phyloP scores from a whole-genome alignment of 2,113 vertebrate genomes.

The Semicossyphus pulcher region DNA sequence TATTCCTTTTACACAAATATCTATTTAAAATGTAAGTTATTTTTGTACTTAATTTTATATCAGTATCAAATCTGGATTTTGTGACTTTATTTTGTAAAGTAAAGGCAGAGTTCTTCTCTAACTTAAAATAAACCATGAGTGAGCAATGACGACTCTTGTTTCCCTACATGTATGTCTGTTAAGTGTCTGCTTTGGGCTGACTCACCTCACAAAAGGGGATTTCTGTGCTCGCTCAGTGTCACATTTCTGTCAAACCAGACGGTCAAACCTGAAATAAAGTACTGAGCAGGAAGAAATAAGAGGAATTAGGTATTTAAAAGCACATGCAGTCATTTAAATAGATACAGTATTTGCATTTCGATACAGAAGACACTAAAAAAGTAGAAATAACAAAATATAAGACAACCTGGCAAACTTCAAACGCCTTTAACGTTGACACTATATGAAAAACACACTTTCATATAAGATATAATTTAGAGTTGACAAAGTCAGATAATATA shows the following conservation, averaged over 20 bases:
- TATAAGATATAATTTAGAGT: too few relatives aligned
- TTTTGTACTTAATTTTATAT: conserved; percentile 36
- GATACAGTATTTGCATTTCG: too few relatives aligned
- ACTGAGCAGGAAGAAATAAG: too few relatives aligned
- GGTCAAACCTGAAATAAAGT: too few relatives aligned
- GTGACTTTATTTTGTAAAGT: conserved; percentile 1
- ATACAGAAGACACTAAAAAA: too few relatives aligned
- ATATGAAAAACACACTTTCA: too few relatives aligned
- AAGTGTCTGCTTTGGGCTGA: not conserved
- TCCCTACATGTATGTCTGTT: not conserved
- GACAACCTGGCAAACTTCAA: too few relatives aligned
- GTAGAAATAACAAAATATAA: too few relatives aligned
- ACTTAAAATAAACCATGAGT: not conserved
- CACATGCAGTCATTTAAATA: too few relatives aligned
- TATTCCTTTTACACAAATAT: conserved; percentile 12
- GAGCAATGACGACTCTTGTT: not conserved
- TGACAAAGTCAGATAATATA: too few relatives aligned
- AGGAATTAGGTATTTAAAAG: too few relatives aligned
- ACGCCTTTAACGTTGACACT: too few relatives aligned
- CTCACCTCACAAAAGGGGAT: not conserved
- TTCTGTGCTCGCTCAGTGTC: conserved; percentile 1
- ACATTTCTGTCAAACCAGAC: not conserved
- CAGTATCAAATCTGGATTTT: not conserved
- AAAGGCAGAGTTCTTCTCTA: not conserved
- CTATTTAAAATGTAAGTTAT: conserved; percentile 14